Evolutionary conservation across 2,888 invertebrate genomes (phyloP), one percentile per base, ranked within the genome.

Genomic region (Antheraea assamensis): DNA sequence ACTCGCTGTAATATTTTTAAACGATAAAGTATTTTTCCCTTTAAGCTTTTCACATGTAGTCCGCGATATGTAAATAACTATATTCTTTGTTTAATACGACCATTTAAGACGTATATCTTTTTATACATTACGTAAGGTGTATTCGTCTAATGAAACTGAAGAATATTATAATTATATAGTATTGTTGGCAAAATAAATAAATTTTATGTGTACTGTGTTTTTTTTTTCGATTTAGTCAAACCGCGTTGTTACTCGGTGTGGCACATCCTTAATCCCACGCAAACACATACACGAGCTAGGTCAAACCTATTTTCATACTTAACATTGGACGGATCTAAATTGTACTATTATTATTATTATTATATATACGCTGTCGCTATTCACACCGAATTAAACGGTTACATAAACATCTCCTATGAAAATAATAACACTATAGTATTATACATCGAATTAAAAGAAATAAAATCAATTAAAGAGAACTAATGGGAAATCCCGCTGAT

Each of bases 191-290:
- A n/a, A n/a, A n/a, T n/a, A n/a, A n/a, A n/a, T n/a, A n/a, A n/a
- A n/a, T n/a, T n/a, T n/a, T n/a, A n/a, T n/a, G n/a, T n/a, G n/a
- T n/a, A 81, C 85, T 83, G 81, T 85, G 81, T 84, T 87, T 86
- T 15, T 47, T 47, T 47, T 88, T 88, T 88, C 87, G 86, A 85
- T 85, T 80, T 88, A 89, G 87, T 87, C 88, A 90, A 84, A 85
- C 89, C 86, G 83, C n/a, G n/a, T n/a, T 86, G 17, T 64, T 30
- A 3, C 27, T 30, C 30, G 15, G 30, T 30, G 86, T 87, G 90
- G 88, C 89, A 88, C 88, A 89, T 88, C 85, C 85, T 86, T 85
- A 86, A 85, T 89, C 88, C 87, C 88, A 89, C 87, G 86, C 87
- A 83, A 86, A 87, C 85, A 87, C 85, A 80, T 76, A 80, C 82